Percentiles rank a stretch among this genome's conserved stretches.
Conservation (phyloP, 2,888 invertebrate species). For the Stomorhina lunata region DNA sequence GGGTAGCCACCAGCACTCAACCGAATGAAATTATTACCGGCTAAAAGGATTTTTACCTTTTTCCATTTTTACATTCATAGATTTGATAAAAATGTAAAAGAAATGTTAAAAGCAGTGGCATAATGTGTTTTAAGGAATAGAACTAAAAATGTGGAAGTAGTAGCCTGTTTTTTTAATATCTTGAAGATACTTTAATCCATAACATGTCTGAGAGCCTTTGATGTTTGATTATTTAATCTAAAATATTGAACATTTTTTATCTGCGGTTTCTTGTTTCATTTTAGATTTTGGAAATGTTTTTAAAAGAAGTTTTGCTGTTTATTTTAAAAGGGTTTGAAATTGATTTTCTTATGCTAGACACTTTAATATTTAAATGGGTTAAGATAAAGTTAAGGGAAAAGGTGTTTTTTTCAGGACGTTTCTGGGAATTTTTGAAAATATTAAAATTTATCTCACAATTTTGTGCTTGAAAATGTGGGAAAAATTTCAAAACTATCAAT, state of each 20-base stretch:
- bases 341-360: conserved; percentile 7
- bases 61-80: conserved; percentile 42
- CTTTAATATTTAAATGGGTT: conserved; percentile 22
- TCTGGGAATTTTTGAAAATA: too few relatives aligned
- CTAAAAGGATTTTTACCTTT: conserved; percentile 63
- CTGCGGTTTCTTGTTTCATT: conserved; percentile 36
- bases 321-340: conserved; percentile 45
- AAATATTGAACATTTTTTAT: conserved; percentile 44
- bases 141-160: conserved; percentile 54
- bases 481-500: too few relatives aligned
- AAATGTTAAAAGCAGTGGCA: background rate
- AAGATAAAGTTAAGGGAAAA: conserved; percentile 23
- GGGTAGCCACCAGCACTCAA: conserved; percentile 20
- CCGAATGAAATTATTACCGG: conserved; percentile 46
- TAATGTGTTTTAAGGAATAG: background rate
- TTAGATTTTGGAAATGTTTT: background rate
- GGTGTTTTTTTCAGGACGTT: conserved; percentile 17
- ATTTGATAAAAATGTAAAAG: conserved; percentile 49
- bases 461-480: too few relatives aligned
- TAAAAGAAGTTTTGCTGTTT: too few relatives aligned
- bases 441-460: too few relatives aligned
- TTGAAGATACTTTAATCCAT: conserved; percentile 50
- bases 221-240: conserved; percentile 58
- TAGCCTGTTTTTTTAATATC: conserved; percentile 49
- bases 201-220: conserved; percentile 45